phyloP scores from a whole-genome alignment of 2,888 invertebrate species.

The Drosophila histrio region DNA sequence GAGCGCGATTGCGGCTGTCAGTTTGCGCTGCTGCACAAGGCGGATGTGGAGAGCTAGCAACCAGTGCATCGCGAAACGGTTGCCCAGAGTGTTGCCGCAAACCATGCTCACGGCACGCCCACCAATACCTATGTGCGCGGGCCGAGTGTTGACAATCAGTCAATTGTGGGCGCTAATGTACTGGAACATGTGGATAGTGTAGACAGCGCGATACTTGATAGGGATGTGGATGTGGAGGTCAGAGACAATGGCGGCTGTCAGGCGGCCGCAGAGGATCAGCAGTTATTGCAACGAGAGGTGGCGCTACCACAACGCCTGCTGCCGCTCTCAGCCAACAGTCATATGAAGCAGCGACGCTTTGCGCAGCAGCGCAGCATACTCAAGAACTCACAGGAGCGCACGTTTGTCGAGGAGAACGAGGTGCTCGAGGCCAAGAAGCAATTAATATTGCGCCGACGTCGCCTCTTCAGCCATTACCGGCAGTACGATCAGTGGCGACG shows the following conservation, averaged over 20 bases:
- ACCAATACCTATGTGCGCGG: conserved; percentile 76
- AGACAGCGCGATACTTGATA: conserved; percentile 40
- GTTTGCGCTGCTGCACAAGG: conserved; percentile 94
- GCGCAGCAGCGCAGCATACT: conserved; percentile 80
- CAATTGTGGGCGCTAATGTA: conserved; percentile 56
- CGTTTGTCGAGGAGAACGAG: conserved; percentile 80
- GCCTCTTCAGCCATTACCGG: conserved; percentile 83
- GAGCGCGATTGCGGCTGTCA: conserved; percentile 95
- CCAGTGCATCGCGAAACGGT: conserved; percentile 77
- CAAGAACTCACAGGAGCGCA: conserved; percentile 80
- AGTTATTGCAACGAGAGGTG: conserved; percentile 62
- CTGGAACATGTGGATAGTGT: conserved; percentile 58
- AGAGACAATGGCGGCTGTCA: conserved; percentile 8
- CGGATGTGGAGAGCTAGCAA: conserved; percentile 88
- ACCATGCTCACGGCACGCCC: conserved; percentile 70
- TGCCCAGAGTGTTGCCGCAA: conserved; percentile 33
- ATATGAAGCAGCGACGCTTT: conserved; percentile 71
- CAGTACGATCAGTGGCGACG: conserved; percentile 84
- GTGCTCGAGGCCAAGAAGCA: conserved; percentile 82
- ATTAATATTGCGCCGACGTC: conserved; percentile 81
- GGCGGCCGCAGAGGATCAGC: conserved; percentile 55
- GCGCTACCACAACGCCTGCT: conserved; percentile 50
- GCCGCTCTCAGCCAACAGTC: conserved; percentile 53
- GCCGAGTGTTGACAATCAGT: conserved; percentile 74
- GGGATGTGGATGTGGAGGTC: conserved; percentile 24